Evolutionary conservation across 2,888 invertebrate species (phyloP).

Genomic region (Drosophila austrosaltans): DNA sequence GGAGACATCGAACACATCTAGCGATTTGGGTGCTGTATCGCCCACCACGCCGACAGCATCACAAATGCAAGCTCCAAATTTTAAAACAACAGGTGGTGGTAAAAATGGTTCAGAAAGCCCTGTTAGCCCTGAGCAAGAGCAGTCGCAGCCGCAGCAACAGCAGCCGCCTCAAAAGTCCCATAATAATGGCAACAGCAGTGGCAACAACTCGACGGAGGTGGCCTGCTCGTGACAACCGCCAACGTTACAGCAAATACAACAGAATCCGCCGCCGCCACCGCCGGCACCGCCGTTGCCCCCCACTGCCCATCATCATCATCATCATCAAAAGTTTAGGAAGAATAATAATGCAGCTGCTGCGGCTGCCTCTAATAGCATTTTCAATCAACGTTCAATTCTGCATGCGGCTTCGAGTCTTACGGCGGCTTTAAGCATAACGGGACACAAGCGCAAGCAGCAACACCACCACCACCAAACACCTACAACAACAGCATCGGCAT

Average conservation of each 20-base stretch:
- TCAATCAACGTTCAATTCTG: slow-evolving; percentile 78
- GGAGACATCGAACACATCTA: slow-evolving; percentile 83
- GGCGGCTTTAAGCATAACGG: slow-evolving; percentile 76
- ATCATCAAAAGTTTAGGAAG: slow-evolving; percentile 80
- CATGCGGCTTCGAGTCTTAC: slow-evolving; percentile 74
- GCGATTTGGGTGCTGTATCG: slow-evolving; percentile 71
- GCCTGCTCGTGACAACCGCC: slow-evolving; percentile 83
- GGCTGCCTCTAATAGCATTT: slow-evolving; percentile 81
- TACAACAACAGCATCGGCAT: slow-evolving; percentile 34
- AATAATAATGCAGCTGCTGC: slow-evolving; percentile 82
- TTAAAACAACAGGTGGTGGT: slow-evolving; percentile 48
- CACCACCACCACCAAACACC: slow-evolving; percentile 46
- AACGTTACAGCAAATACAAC: slow-evolving; percentile 51
- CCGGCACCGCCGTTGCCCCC: slow-evolving; percentile 38
- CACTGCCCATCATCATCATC: slow-evolving; percentile 68
- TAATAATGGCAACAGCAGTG: slow-evolving; percentile 42
- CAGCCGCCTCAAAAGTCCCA: slow-evolving; percentile 41
- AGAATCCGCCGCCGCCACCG: slow-evolving; percentile 44
- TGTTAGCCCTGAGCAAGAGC: slow-evolving; percentile 35
- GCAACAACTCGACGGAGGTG: slow-evolving; percentile 79
- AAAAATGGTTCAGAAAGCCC: slow-evolving; percentile 65
- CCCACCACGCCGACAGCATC: slow-evolving; percentile 77
- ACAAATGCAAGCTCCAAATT: slow-evolving; percentile 71
- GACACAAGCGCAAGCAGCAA: slow-evolving; percentile 70
- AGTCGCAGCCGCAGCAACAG: slow-evolving; percentile 40